phyloP scores from a whole-genome alignment of 2,113 vertebrate genomes.

The Hucho hucho region DNA sequence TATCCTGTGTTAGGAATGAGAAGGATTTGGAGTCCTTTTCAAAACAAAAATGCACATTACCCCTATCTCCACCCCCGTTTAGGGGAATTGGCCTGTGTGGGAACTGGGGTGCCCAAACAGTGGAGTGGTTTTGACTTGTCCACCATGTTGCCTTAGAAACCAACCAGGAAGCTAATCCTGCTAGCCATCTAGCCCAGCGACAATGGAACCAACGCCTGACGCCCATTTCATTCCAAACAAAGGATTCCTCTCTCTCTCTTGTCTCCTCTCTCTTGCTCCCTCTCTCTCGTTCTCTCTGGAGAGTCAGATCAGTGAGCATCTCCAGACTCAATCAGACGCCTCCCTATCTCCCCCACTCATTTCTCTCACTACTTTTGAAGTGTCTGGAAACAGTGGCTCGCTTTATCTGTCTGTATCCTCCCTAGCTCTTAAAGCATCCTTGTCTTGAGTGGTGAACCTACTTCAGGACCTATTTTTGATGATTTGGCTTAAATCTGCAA shows the following conservation, averaged over 20 bases:
- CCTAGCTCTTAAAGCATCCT: slow-evolving; percentile 49
- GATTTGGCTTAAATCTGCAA: slow-evolving; percentile 48
- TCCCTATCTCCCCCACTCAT: slow-evolving; percentile 54
- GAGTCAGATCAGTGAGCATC: slow-evolving; percentile 48
- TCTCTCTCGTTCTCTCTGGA: slow-evolving; percentile 44
- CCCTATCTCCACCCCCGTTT: background rate
- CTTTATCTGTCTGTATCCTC: slow-evolving; percentile 56
- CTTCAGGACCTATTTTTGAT: slow-evolving; percentile 34
- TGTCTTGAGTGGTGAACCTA: slow-evolving; percentile 53
- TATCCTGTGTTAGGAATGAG: slow-evolving; percentile 6
- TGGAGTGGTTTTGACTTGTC: slow-evolving; percentile 27
- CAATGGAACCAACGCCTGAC: slow-evolving; percentile 43
- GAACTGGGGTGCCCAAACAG: slow-evolving; percentile 12
- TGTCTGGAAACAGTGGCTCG: slow-evolving; percentile 52
- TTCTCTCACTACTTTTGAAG: slow-evolving; percentile 53
- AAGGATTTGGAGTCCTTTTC: slow-evolving; percentile 23
- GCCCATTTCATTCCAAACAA: slow-evolving; percentile 33
- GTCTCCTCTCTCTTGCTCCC: background rate
- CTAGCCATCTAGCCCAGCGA: slow-evolving; percentile 2
- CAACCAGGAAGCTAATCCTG: slow-evolving; percentile 29
- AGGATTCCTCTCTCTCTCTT: background rate
- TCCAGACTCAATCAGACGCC: slow-evolving; percentile 52
- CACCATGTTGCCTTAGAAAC: slow-evolving; percentile 39
- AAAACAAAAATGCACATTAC: slow-evolving; percentile 9
- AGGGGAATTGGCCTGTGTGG: slow-evolving; percentile 18